phyloP scores from a whole-genome alignment of 2,797 vertebrate species.

The Pseudochromis fuscus region DNA sequence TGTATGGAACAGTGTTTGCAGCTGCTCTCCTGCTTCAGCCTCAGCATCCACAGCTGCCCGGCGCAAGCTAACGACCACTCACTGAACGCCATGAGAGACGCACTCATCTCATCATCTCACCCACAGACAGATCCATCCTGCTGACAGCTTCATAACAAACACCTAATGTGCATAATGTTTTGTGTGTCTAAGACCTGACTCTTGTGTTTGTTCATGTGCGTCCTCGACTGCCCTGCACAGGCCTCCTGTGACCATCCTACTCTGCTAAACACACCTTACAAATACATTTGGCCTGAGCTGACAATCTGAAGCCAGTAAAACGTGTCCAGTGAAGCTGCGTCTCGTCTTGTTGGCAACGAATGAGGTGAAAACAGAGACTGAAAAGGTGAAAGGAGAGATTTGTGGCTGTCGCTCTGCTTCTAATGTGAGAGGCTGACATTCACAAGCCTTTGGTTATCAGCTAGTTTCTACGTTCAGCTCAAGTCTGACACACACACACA shows the following conservation, averaged over 20 bases:
- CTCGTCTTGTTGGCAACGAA: constrained; percentile 19
- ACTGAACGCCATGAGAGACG: neutral
- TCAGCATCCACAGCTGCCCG: too few species aligned
- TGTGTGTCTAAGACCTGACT: too few species aligned
- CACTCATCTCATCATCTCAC: neutral
- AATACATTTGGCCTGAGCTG: constrained; percentile 31
- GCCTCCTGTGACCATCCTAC: constrained; percentile 1
- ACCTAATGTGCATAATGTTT: too few species aligned
- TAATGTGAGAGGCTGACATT: constrained; percentile 32
- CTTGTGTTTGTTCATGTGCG: neutral
- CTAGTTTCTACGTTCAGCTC: constrained; percentile 7
- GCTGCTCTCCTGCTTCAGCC: too few species aligned
- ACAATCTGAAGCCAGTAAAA: constrained; percentile 38
- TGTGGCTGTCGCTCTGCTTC: constrained; percentile 23
- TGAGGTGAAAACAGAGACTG: constrained; percentile 50
- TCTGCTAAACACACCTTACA: constrained; percentile 28
- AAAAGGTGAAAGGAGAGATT: constrained; percentile 50
- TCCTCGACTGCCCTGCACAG: neutral
- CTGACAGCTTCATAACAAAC: too few species aligned
- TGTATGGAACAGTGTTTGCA: too few species aligned
- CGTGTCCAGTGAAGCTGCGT: constrained; percentile 14
- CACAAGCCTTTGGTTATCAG: constrained; percentile 35
- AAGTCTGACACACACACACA: neutral
- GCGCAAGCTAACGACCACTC: too few species aligned
- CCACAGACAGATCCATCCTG: neutral